Percentiles rank a stretch among this genome's conserved stretches.
phyloP scores from a whole-genome alignment of 2,797 vertebrate genomes.

The Galago senegalensis region DNA sequence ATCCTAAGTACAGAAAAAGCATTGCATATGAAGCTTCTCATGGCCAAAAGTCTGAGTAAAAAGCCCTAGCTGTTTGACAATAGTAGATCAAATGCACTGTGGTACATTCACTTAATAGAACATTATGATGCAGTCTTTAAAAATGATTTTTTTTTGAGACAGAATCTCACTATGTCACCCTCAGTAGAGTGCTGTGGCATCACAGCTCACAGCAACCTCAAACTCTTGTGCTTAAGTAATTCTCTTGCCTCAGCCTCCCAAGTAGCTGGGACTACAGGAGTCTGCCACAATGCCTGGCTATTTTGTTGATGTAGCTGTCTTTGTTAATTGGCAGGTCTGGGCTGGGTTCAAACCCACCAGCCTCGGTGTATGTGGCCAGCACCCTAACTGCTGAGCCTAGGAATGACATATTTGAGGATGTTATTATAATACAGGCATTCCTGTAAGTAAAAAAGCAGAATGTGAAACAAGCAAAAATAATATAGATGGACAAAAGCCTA shows the following conservation, averaged over 20 bases:
- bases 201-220: too few relatives aligned
- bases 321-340: too few relatives aligned
- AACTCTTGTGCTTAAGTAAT: too few relatives aligned
- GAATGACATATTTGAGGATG: neutral
- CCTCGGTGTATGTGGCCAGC: too few relatives aligned
- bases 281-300: too few relatives aligned
- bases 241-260: too few relatives aligned
- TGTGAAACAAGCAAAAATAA: neutral
- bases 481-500: rapidly evolving
- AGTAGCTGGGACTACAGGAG: too few relatives aligned
- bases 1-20: neutral
- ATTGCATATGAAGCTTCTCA: neutral
- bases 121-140: neutral
- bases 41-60: slow-evolving; percentile 8
- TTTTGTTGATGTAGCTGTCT: too few relatives aligned
- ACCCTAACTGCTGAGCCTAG: neutral
- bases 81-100: neutral
- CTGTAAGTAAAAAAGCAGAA: slow-evolving; percentile 22
- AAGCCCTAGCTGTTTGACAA: neutral
- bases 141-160: neutral
- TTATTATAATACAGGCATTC: neutral
- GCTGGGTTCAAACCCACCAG: too few relatives aligned
- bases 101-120: neutral
- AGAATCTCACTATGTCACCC: too few relatives aligned
- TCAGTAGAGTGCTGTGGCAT: too few relatives aligned